Evolutionary conservation across 2,797 vertebrate species (phyloP), one percentile per base, ranked within the genome.

Genomic region (Ambastaia sidthimunki): DNA sequence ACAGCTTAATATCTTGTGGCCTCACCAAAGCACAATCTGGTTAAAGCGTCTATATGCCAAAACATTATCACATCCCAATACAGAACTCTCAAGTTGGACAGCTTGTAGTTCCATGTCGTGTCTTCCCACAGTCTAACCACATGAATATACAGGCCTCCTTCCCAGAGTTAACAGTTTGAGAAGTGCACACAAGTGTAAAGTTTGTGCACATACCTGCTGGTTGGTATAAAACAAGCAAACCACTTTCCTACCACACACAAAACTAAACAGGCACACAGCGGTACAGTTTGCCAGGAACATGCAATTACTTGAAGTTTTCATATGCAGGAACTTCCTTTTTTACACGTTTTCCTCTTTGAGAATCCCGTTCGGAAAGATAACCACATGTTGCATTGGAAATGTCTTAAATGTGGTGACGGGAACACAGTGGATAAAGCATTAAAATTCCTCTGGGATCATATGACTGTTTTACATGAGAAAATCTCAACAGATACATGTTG

Each of bases 271-370:
- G 76, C 74, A 62, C 44, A 62, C 59, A 54, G 21, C 52, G 68
- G 73, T 59, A 41, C 81, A 77, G 80, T 79, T 82, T 52, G 70
- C 59, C 57, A 75, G 85, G 68, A 89, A 87, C 85, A 52, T 89
- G 83, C 71, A 90, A 90, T 91, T 91, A 89, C 83, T 85, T 62
- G 74, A 79, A 68, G 28, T 84, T 88, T 82, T 85, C 82, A 84
- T 82, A 84, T 84, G 66, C 77, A 48, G 54, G 28, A 28, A 55
- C 83, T 80, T 84, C 84, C 84, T 80, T 85, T 63, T 87, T 82
- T 82, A 83, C 76, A 76, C 76, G 41, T 72, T 82, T 37, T 83
- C 82, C 74, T 78, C 25, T 75, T 68, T 57, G 41, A 83, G 67
- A 60, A 75, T 59, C 37, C 1, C 74, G 55, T 71, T 72, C 19